These are phyloP conservation scores for Camelus bactrianus DNA, from an alignment of 2,113 vertebrate genomes.

Conservation along the genomic window DNA sequence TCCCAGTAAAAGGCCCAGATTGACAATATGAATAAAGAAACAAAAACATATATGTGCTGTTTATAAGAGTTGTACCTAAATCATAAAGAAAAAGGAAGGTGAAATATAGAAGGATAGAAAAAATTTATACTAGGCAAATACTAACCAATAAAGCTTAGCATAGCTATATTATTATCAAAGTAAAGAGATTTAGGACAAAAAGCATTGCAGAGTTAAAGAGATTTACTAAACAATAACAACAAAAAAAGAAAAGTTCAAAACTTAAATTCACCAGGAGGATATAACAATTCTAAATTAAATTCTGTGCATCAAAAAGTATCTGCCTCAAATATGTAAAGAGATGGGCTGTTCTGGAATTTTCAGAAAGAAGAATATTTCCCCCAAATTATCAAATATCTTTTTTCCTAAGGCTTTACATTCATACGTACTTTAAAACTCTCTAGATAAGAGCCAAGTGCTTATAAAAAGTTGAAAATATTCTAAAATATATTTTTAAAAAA, in stretches of 20 bases:
- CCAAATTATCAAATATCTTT: neutral
- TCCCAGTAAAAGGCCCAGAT: neutral
- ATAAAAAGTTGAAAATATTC: neutral
- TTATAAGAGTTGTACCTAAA: neutral
- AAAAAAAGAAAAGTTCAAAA: neutral
- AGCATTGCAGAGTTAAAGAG: neutral
- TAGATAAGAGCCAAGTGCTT: neutral
- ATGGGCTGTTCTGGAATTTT: neutral
- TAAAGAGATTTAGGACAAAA: neutral
- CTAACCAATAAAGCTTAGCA: neutral
- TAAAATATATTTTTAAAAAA: neutral
- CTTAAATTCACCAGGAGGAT: neutral
- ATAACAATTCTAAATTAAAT: neutral
- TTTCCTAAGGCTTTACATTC: neutral
- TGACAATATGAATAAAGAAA: neutral
- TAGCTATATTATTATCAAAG: neutral
- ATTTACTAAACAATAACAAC: neutral
- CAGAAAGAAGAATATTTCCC: neutral
- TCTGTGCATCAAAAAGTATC: neutral
- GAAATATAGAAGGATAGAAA: neutral
- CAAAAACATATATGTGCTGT: neutral
- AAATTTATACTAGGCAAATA: neutral
- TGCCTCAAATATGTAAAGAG: neutral
- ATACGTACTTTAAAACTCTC: neutral
- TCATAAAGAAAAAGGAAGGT: neutral